Evolutionary conservation across 2,113 vertebrate genomes (phyloP).

Genomic region (Excalfactoria chinensis): DNA sequence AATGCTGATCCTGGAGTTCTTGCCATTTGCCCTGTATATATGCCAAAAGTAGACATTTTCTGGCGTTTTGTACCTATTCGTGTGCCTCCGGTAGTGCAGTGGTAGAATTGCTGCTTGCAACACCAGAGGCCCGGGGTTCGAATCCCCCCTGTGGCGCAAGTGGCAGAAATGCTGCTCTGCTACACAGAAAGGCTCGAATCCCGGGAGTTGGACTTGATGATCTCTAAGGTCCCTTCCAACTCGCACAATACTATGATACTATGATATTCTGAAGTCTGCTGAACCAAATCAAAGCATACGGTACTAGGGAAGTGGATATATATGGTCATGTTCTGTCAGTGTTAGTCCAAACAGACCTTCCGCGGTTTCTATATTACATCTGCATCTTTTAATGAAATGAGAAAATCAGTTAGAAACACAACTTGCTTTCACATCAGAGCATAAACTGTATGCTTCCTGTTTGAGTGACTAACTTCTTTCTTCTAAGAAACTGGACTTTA

Average conservation of each 20-base stretch:
- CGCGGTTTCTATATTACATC: not conserved
- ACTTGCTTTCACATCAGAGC: not conserved
- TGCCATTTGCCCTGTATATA: not conserved
- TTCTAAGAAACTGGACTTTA: not conserved
- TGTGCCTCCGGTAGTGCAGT: too few relatives aligned
- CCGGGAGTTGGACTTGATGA: too few relatives aligned
- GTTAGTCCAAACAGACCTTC: not conserved
- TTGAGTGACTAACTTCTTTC: not conserved
- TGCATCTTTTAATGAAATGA: not conserved
- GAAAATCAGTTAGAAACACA: not conserved
- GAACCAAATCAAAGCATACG: not conserved
- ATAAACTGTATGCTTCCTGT: not conserved
- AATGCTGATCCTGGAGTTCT: not conserved
- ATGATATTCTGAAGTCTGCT: not conserved
- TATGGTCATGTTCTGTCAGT: accelerated
- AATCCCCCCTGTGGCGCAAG: too few relatives aligned
- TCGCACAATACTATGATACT: too few relatives aligned
- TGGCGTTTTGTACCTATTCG: not conserved
- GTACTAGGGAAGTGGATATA: not conserved
- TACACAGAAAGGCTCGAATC: too few relatives aligned
- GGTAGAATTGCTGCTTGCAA: too few relatives aligned
- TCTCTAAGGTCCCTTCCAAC: too few relatives aligned
- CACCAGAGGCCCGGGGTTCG: too few relatives aligned
- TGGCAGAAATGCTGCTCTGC: too few relatives aligned
- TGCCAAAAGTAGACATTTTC: not conserved